phyloP scores from a whole-genome alignment of 2,888 invertebrate species.

The Nomada fabriciana region DNA sequence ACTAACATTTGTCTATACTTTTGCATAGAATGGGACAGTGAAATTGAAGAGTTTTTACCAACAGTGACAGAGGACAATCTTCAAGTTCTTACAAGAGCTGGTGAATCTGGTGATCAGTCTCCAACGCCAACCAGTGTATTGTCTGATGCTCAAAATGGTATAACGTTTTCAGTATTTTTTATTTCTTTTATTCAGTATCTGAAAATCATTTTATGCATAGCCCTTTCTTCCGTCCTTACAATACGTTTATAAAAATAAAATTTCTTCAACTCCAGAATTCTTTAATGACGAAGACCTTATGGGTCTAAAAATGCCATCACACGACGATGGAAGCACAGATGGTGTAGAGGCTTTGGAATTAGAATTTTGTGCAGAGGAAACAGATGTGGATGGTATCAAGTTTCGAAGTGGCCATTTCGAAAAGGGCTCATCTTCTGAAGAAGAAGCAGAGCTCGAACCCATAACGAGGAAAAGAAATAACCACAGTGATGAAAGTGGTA shows the following conservation, averaged over 20 bases:
- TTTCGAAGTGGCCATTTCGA: conserved; percentile 82
- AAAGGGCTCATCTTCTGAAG: conserved; percentile 80
- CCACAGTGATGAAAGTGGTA: conserved; percentile 80
- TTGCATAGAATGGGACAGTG: conserved; percentile 82
- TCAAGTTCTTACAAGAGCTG: conserved; percentile 81
- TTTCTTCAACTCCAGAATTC: conserved; percentile 73
- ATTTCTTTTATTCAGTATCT: conserved; percentile 8
- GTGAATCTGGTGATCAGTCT: conserved; percentile 81
- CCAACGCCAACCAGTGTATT: conserved; percentile 78
- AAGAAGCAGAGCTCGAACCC: conserved; percentile 77
- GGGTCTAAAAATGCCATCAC: conserved; percentile 82
- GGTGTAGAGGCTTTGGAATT: conserved; percentile 81
- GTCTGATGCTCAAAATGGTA: conserved; percentile 78
- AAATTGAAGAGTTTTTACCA: conserved; percentile 83
- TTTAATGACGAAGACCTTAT: conserved; percentile 80
- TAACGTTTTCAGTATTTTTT: neutral
- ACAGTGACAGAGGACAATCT: conserved; percentile 82
- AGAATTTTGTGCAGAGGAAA: conserved; percentile 79
- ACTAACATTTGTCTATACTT: neutral
- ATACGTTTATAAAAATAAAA: neutral
- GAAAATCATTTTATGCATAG: neutral
- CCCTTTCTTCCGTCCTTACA: neutral
- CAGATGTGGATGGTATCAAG: conserved; percentile 78
- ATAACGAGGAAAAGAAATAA: conserved; percentile 71
- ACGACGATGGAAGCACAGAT: conserved; percentile 82